Base-by-base conservation (phyloP, 2,888 invertebrate genomes). In the Lutraria lutraria region DNA sequence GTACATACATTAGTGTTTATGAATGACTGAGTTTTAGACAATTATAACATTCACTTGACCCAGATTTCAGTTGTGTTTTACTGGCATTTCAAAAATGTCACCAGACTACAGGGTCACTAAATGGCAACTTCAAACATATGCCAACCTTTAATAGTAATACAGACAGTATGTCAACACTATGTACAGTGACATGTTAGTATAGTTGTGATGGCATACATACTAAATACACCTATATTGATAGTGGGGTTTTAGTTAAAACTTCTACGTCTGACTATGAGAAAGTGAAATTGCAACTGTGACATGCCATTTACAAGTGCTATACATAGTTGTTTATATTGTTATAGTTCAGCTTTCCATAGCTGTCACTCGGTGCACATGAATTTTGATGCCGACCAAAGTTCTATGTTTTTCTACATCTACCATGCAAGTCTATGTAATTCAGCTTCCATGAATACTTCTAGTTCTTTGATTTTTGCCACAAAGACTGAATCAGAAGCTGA, bases 21-120 rank as follows among this genome's bases (percentile, higher is more conserved):
- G 76, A 76, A 29, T 76, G 76, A 76, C 76, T 76, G 76, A 76
- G 31, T 76, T 34, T 34, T 34, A 76, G 31, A 76, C 76, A 76
- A 31, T 31, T 3, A 31, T 31, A 12, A 25, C 34, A 34, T 76
- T 76, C 34, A 76, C 21, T 10, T 34, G 34, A 76, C 76, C 76
- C 76, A 76, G 34, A 76, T 76, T 76, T 76, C 13, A 76, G 25
- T 15, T 13, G 6, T 76, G 19, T 76, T 76, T 34, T 76, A 76
- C 25, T 76, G 34, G 76, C 76, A 76, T 76, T 76, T 76, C 34
- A 16, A 76, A 76, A 31, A 34, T 76, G 76, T 76, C 76, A 76
- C 15, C 76, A 34, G 31, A 76, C 10, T 31, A 76, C 12, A n/a
- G 31, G 34, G 76, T 76, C 34, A 34, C 76, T 31, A 76, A 76